phyloP scores from a whole-genome alignment of 2,797 vertebrate species.

The Glossophaga mutica region DNA sequence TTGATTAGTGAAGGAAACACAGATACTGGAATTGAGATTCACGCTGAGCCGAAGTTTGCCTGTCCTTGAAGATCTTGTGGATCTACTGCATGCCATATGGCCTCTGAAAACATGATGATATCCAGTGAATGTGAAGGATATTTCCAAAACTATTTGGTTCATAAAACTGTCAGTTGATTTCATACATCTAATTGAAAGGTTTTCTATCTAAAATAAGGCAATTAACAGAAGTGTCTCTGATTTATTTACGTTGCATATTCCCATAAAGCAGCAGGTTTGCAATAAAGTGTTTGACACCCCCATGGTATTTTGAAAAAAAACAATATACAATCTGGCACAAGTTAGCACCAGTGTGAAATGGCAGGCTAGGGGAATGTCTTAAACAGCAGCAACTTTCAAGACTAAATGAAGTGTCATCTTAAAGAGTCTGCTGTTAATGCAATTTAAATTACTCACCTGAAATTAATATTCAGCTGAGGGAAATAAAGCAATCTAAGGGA shows the following conservation, averaged over 20 bases:
- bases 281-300: conserved; percentile 67
- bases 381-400: conserved; percentile 67
- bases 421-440: conserved; percentile 67
- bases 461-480: conserved; percentile 78
- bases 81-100: conserved; percentile 50
- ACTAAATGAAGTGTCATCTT: conserved; percentile 71
- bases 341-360: conserved; percentile 66
- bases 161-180: conserved; percentile 66
- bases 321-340: conserved; percentile 73
- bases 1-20: not conserved
- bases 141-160: conserved; percentile 44
- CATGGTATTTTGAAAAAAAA: conserved; percentile 66
- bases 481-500: conserved; percentile 77
- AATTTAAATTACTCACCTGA: conserved; percentile 77
- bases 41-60: not conserved
- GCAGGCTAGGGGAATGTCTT: conserved; percentile 66
- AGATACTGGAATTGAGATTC: not conserved
- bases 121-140: conserved; percentile 23
- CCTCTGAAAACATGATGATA: conserved; percentile 32
- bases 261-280: conserved; percentile 58
- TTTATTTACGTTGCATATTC: conserved; percentile 71
- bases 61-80: conserved; percentile 44
- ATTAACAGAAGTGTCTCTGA: conserved; percentile 66
- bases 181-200: conserved; percentile 51
- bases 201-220: conserved; percentile 50